These are phyloP conservation scores for Tipula lateralis DNA, from an alignment of 2,888 invertebrate genomes.

Conservation along the genomic window DNA sequence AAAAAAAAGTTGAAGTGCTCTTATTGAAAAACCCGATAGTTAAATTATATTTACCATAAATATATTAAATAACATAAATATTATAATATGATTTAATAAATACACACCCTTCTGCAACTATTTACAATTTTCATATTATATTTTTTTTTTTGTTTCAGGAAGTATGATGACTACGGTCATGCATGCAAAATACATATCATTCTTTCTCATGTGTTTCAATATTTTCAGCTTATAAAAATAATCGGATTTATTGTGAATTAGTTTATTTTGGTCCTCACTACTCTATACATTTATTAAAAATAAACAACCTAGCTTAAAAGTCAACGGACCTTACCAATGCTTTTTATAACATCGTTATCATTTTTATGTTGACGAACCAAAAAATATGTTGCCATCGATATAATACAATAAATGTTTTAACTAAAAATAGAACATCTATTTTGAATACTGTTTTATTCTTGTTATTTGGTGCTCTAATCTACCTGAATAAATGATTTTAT, in stretches of 20 bases:
- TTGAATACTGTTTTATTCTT: background rate
- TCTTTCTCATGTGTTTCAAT: background rate
- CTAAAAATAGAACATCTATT: background rate
- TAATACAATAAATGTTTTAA: background rate
- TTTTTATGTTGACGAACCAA: background rate
- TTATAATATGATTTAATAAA: background rate
- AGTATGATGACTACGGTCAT: too few relatives aligned
- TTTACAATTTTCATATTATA: background rate
- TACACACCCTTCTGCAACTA: background rate
- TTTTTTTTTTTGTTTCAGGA: background rate
- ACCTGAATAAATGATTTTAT: background rate
- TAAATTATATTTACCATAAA: too few relatives aligned
- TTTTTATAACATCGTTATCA: background rate
- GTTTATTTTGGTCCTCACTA: background rate
- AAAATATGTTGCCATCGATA: background rate
- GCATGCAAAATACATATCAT: too few relatives aligned
- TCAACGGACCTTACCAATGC: background rate
- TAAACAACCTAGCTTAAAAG: background rate
- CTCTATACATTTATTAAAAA: background rate
- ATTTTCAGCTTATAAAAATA: background rate
- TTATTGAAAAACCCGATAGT: too few relatives aligned
- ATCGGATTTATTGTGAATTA: background rate
- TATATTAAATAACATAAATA: background rate
- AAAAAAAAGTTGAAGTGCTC: too few relatives aligned
- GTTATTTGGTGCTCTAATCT: background rate